A percentile compares a stretch with the other conserved stretches of the same genome.
Conservation (phyloP, 2,888 invertebrate species). For the Dilophus febrilis region DNA sequence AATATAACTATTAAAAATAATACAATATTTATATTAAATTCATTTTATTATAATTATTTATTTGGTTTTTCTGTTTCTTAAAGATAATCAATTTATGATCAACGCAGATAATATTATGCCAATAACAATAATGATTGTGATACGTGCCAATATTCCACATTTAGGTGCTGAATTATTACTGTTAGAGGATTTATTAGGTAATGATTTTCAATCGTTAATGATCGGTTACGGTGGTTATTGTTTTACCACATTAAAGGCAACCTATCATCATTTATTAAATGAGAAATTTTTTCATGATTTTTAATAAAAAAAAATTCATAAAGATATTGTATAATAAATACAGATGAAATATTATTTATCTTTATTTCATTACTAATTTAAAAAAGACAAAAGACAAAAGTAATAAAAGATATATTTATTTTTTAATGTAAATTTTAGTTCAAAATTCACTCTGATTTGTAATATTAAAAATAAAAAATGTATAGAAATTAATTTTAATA, state of each 20-base stretch:
- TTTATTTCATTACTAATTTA: too few species aligned
- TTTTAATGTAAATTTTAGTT: too few species aligned
- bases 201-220: slow-evolving; percentile 27
- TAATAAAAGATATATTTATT: too few species aligned
- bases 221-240: slow-evolving; percentile 28
- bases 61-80: background rate
- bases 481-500: too few species aligned
- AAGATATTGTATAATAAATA: too few species aligned
- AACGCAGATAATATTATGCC: slow-evolving; percentile 27
- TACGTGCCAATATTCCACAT: slow-evolving; percentile 28
- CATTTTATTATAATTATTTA: background rate
- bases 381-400: too few species aligned
- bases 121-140: slow-evolving; percentile 24
- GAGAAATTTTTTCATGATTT: slow-evolving; percentile 6
- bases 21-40: too few species aligned
- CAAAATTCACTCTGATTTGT: too few species aligned
- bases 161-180: slow-evolving; percentile 29
- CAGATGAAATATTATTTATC: too few species aligned
- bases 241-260: slow-evolving; percentile 26
- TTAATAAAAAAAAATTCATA: background rate
- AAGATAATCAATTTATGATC: slow-evolving; percentile 10
- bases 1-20: too few species aligned
- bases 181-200: slow-evolving; percentile 25
- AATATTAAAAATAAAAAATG: too few species aligned
- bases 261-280: slow-evolving; percentile 10